These are phyloP conservation scores for Erebia palarica DNA, from an alignment of 2,888 invertebrate species.

Conservation along the genomic window DNA sequence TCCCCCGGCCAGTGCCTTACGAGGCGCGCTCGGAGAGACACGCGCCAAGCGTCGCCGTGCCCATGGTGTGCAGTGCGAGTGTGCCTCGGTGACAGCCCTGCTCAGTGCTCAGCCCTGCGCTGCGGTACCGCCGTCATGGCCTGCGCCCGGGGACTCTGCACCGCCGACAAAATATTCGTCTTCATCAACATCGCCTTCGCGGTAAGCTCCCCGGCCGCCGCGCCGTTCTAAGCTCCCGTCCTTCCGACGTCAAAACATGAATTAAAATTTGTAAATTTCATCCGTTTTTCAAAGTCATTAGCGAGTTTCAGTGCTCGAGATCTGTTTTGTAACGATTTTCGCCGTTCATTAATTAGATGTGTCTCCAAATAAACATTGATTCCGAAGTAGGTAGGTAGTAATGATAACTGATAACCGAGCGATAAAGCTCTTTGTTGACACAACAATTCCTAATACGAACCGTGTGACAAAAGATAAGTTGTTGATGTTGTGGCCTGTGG, in stretches of 20 bases:
- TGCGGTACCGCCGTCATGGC: conserved; percentile 50
- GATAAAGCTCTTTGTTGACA: conserved; percentile 11
- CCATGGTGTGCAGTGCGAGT: conserved; percentile 37
- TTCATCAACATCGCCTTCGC: conserved; percentile 78
- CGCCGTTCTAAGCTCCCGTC: not conserved
- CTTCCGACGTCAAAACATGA: conserved; percentile 31
- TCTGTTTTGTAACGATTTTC: not conserved
- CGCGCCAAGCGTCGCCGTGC: conserved; percentile 37
- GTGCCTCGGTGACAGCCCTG: conserved; percentile 33
- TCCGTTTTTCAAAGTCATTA: not conserved
- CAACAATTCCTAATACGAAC: not conserved
- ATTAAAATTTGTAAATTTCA: conserved; percentile 30
- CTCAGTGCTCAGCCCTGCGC: conserved; percentile 8
- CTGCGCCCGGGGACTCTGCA: conserved; percentile 65
- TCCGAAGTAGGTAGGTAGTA: not conserved
- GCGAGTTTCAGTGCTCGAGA: not conserved
- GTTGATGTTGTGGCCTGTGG: no score
- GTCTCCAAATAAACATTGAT: not conserved
- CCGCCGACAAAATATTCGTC: conserved; percentile 72
- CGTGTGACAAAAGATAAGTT: no score
- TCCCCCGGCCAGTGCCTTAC: conserved; percentile 69
- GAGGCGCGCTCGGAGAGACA: conserved; percentile 51
- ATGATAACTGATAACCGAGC: not conserved
- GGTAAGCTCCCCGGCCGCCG: conserved; percentile 49
- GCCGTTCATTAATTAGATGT: not conserved